Evolutionary conservation across 2,888 invertebrate genomes (phyloP).

Genomic region (Agrotis exclamationis): DNA sequence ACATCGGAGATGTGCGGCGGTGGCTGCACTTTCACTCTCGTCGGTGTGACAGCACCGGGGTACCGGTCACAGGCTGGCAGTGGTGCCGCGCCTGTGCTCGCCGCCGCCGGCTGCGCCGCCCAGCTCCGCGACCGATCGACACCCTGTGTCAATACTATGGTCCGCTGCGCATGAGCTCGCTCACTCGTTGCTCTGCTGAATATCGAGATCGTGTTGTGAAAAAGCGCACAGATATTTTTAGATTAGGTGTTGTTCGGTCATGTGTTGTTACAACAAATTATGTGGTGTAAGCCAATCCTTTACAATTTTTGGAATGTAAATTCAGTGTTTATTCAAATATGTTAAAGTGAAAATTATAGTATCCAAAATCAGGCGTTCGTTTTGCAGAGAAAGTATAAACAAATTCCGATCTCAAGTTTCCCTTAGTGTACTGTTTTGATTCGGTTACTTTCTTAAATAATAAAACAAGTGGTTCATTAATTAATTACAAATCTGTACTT

Average conservation of each 20-base stretch:
- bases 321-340: constrained; percentile 48
- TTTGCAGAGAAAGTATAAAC: constrained; percentile 80
- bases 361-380: constrained; percentile 68
- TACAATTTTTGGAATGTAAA: constrained; percentile 28
- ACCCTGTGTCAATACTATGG: constrained; percentile 81
- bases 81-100: constrained; percentile 85
- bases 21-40: constrained; percentile 89
- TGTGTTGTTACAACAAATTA: constrained; percentile 67
- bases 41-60: constrained; percentile 74
- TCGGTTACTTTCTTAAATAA: constrained; percentile 74
- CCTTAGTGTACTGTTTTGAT: constrained; percentile 68
- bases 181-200: constrained; percentile 79
- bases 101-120: constrained; percentile 80
- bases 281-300: constrained; percentile 48
- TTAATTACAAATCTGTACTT: constrained; percentile 46
- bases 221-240: constrained; percentile 78
- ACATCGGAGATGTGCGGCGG: constrained; percentile 79
- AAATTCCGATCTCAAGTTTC: constrained; percentile 76
- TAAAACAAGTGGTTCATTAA: constrained; percentile 63
- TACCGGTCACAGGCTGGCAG: constrained; percentile 76
- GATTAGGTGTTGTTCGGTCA: constrained; percentile 72
- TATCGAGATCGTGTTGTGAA: constrained; percentile 81
- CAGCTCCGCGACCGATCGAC: constrained; percentile 76
- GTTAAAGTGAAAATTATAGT: constrained; percentile 65
- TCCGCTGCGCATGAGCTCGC: constrained; percentile 79